Evolutionary conservation across 1,140 invertebrate species (phyloP).

Genomic region (Microplitis demolitor): DNA sequence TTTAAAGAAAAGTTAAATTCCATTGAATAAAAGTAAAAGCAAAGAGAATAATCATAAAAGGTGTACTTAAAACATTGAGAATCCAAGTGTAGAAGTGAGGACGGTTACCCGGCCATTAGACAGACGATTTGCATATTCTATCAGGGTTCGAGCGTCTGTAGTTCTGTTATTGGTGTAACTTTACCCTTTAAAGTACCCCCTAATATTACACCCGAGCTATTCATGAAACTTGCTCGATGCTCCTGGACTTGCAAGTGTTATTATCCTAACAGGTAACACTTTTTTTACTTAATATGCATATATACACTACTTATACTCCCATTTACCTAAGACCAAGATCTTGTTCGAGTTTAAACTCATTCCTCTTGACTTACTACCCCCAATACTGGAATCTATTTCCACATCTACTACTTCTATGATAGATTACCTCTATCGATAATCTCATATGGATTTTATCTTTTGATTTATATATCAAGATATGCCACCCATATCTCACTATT

Average conservation of each 20-base stretch:
- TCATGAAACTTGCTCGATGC: constrained; percentile 34
- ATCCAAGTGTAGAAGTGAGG: constrained; percentile 12
- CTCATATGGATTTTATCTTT: too few species aligned
- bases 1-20: too few species aligned
- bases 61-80: not conserved
- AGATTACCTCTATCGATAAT: too few species aligned
- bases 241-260: constrained; percentile 20
- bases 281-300: not conserved
- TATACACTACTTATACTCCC: too few species aligned
- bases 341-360: too few species aligned
- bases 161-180: constrained; percentile 38
- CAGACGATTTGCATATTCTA: constrained; percentile 38
- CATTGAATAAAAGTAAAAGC: not conserved
- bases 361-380: too few species aligned
- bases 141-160: constrained; percentile 27
- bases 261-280: constrained; percentile 26
- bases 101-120: constrained; percentile 35
- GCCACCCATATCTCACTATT: too few species aligned
- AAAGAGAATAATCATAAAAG: not conserved
- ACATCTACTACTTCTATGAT: too few species aligned
- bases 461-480: too few species aligned
- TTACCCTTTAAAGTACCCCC: constrained; percentile 31
- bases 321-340: too few species aligned
- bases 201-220: constrained; percentile 35
- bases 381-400: too few species aligned